Evolutionary conservation across 2,888 invertebrate genomes (phyloP).

Genomic region (Agriopis leucophaearia): DNA sequence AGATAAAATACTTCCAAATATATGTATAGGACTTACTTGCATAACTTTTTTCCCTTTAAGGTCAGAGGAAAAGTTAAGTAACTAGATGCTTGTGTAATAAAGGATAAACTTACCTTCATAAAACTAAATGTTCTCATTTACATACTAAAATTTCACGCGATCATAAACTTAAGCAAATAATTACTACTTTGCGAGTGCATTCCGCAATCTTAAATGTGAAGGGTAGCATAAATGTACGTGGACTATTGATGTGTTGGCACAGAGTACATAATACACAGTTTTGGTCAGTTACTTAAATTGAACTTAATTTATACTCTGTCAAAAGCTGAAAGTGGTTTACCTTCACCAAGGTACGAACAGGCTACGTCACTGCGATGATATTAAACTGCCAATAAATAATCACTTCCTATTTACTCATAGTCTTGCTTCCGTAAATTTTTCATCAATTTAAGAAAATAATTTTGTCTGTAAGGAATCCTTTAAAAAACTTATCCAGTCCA

Average conservation of each 20-base stretch:
- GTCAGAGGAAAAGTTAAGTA: not conserved
- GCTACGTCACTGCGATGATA: slow-evolving; percentile 25
- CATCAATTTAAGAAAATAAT: not conserved
- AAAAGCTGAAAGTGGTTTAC: slow-evolving; percentile 37
- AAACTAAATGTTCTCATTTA: slow-evolving; percentile 7
- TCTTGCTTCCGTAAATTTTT: slow-evolving; percentile 27
- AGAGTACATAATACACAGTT: too few relatives aligned
- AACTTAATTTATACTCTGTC: slow-evolving; percentile 10
- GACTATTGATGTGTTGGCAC: slow-evolving; percentile 29
- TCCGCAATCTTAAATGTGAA: slow-evolving; percentile 30
- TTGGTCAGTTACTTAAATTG: slow-evolving; percentile 2
- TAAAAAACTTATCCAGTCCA: too few relatives aligned
- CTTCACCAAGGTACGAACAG: slow-evolving; percentile 10
- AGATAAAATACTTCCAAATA: too few relatives aligned
- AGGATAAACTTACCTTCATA: slow-evolving; percentile 4
- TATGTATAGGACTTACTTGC: too few relatives aligned
- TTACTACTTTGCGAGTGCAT: slow-evolving; percentile 12
- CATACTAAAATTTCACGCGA: slow-evolving; percentile 13
- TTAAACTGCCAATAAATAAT: slow-evolving; percentile 14
- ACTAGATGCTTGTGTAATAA: slow-evolving; percentile 1
- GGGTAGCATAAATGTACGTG: slow-evolving; percentile 13
- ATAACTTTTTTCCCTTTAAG: not conserved
- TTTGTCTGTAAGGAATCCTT: not conserved
- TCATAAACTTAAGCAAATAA: slow-evolving; percentile 19
- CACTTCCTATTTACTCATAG: slow-evolving; percentile 28